These are phyloP conservation scores for Harpagus bidentatus DNA, from an alignment of 2,113 vertebrate genomes.

Conservation along the genomic window DNA sequence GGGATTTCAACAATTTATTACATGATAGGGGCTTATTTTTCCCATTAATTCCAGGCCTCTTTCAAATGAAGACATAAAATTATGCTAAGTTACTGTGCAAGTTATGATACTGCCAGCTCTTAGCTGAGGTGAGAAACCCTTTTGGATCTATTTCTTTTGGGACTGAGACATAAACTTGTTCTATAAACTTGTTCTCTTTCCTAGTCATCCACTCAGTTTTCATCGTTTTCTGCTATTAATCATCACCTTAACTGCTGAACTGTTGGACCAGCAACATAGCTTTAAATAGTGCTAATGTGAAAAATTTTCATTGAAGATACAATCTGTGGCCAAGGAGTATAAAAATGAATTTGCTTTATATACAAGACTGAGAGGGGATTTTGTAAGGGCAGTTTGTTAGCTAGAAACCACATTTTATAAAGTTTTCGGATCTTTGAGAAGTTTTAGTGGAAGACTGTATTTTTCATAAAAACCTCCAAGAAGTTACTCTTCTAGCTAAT, in stretches of 20 bases:
- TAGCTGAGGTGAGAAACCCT: not conserved
- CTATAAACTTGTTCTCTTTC: not conserved
- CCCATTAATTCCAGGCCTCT: not conserved
- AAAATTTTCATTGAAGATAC: not conserved
- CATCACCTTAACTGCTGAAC: not conserved
- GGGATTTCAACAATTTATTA: not conserved
- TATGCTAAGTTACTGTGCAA: not conserved
- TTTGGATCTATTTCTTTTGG: not conserved
- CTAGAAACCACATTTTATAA: not conserved
- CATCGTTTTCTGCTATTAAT: not conserved
- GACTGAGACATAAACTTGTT: not conserved
- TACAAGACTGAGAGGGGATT: not conserved
- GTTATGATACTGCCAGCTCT: not conserved
- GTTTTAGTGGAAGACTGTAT: not conserved
- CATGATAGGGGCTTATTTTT: not conserved
- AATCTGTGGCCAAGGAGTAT: not conserved
- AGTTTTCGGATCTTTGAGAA: not conserved
- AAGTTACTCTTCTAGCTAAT: not conserved
- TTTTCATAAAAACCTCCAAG: not conserved
- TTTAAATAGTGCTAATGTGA: not conserved
- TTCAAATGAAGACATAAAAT: not conserved
- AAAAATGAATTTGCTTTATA: not conserved
- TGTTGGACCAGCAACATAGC: not conserved
- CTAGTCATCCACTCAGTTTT: not conserved
- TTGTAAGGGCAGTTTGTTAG: not conserved